Conservation (phyloP, 2,113 vertebrate species). For the Phaetusa simplex region DNA sequence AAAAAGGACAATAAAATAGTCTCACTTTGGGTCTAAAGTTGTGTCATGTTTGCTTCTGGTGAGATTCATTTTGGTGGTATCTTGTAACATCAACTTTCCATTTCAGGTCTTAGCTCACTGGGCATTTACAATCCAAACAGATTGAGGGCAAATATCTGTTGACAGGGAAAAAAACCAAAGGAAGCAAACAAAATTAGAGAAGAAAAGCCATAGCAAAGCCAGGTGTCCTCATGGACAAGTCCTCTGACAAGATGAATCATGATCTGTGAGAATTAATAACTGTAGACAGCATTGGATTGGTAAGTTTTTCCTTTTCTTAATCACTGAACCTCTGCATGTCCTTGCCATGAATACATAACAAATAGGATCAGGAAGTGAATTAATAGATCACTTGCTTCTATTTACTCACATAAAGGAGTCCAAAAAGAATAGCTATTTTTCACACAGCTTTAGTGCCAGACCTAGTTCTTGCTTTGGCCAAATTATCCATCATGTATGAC, state of each 20-base stretch:
- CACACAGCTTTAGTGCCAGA: neutral
- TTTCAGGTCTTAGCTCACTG: conserved; percentile 19
- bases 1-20: neutral
- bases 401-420: neutral
- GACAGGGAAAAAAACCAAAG: conserved; percentile 41
- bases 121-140: conserved; percentile 22
- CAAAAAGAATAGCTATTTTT: neutral
- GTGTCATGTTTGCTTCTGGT: neutral
- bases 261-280: conserved; percentile 38
- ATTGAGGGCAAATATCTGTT: conserved; percentile 21
- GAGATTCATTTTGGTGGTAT: neutral
- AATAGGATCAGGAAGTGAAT: conserved; percentile 37
- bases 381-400: conserved; percentile 11
- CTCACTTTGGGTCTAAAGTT: neutral
- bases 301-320: conserved; percentile 57
- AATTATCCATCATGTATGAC: neutral
- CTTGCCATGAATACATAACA: conserved; percentile 7
- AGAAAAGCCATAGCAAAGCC: conserved; percentile 15
- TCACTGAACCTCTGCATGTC: neutral
- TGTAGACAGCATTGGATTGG: conserved; percentile 1
- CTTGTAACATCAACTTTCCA: neutral
- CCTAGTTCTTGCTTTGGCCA: neutral
- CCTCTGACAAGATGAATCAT: conserved; percentile 48
- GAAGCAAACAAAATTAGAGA: conserved; percentile 21
- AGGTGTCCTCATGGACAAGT: conserved; percentile 12